Conservation (phyloP, 2,888 invertebrate genomes). For the Smittia sp. region DNA sequence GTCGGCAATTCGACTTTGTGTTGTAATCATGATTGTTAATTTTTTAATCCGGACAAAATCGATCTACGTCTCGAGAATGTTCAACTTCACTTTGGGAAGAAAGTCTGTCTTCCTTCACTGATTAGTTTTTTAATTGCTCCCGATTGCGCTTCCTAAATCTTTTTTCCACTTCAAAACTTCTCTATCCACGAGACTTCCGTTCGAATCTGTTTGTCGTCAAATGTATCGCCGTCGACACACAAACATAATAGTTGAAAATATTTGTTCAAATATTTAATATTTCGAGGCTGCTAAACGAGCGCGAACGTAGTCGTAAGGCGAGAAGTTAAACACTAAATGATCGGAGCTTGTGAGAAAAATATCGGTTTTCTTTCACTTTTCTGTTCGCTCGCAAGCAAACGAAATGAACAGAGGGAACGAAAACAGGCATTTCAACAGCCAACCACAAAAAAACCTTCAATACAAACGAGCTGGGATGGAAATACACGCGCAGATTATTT, state of each 20-base stretch:
- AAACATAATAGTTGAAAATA: too few relatives aligned
- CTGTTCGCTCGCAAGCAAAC: slow-evolving; percentile 12
- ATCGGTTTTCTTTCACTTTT: background rate
- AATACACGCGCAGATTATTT: background rate
- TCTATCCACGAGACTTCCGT: background rate
- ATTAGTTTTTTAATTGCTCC: too few relatives aligned
- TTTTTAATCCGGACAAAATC: background rate
- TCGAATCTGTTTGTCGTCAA: too few relatives aligned
- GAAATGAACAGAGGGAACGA: background rate
- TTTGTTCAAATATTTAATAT: too few relatives aligned
- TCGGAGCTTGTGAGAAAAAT: slow-evolving; percentile 16
- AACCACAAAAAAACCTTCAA: slow-evolving; percentile 33
- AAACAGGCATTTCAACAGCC: slow-evolving; percentile 37
- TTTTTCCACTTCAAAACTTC: background rate
- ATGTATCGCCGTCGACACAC: too few relatives aligned
- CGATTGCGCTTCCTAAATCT: background rate
- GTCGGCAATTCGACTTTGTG: slow-evolving; percentile 47
- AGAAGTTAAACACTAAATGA: slow-evolving; percentile 34
- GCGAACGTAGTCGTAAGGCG: slow-evolving; percentile 33
- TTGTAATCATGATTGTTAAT: slow-evolving; percentile 10
- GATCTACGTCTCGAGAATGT: background rate
- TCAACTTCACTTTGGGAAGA: background rate
- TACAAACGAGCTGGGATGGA: background rate
- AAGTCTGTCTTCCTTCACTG: too few relatives aligned
- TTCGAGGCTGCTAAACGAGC: background rate